Base-by-base conservation (phyloP, 2,797 vertebrate species). In the Dromococcyx pavoninus region DNA sequence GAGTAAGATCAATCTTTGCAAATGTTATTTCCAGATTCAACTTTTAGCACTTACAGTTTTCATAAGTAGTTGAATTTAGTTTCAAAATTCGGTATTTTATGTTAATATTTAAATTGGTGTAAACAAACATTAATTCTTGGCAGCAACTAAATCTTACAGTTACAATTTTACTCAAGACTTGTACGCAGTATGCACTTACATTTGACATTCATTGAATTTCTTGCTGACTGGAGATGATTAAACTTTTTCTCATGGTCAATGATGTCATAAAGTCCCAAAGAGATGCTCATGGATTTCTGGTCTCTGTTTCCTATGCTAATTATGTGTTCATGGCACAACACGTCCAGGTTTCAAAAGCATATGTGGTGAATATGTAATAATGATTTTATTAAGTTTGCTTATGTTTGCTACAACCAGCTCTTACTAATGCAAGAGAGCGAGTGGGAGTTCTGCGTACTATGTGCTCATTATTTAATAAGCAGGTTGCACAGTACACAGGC, bases 381-480 rank as follows among this genome's bases (percentile, higher is more conserved):
- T 72, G 88, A 32, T 84, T 95, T 93, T 95, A 95, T 95, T 96
- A 95, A 74, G 95, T 96, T 96, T 95, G 86, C 70, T 93, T 90
- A 84, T 79, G 73, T 62, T 92, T 89, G 32, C 70, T 67, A 57
- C 67, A 88, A 58, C 17, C 71, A 58, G 13, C 48, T 92, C 69
- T 91, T 81, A 85, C 86, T 93, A 95, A 95, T 81, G 70, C 57
- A 88, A 82, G 77, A 65, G 57, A 84, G 56, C 1, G 14, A 89
- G 83, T 94, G 72, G 87, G 87, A 92, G 74, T 93, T 94, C 73
- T 94, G 90, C 18, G 7, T 94, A 46, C 78, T 83, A 33, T 80
- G 78, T 61, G 43, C 72, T 96, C 61, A 93, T 96, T 96, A 96
- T 93, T 96, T 95, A 96, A 96, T 95, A 95, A 95, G 57, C 19